A percentile compares a stretch with the other conserved stretches of the same genome.
phyloP scores from a whole-genome alignment of 1,140 invertebrate species.

The Coelopa frigida region DNA sequence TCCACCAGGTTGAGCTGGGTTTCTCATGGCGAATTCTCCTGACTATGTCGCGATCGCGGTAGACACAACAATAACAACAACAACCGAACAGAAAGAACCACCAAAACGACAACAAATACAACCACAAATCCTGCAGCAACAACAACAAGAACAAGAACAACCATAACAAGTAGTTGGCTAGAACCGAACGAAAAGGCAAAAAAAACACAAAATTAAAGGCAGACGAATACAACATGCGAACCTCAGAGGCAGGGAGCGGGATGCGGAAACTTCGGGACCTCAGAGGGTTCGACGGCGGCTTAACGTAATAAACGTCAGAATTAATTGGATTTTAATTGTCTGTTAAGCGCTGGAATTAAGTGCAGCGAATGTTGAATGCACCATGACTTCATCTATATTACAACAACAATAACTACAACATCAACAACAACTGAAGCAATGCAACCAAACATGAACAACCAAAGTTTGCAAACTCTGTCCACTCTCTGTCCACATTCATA shows the following conservation, averaged over 20 bases:
- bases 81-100: conserved; percentile 10
- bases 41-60: no score
- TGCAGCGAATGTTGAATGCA: no score
- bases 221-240: neutral
- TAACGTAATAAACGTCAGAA: conserved; percentile 18
- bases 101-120: conserved; percentile 18
- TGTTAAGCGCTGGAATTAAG: conserved; percentile 18
- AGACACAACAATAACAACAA: conserved; percentile 12
- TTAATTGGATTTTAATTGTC: conserved; percentile 20
- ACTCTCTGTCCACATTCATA: no score
- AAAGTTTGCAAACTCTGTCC: no score
- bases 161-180: conserved; percentile 2
- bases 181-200: no score
- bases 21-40: no score
- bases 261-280: no score
- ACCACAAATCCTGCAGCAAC: conserved; percentile 3
- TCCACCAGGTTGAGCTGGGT: no score
- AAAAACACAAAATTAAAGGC: conserved; percentile 6
- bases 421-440: no score
- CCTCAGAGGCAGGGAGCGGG: no score
- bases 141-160: conserved; percentile 8
- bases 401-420: conserved; percentile 1
- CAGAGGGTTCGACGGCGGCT: conserved; percentile 11
- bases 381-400: no score
- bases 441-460: no score